Evolutionary conservation across 2,113 vertebrate species (phyloP), one percentile per base, ranked within the genome.

Genomic region (Hyaena hyaena): DNA sequence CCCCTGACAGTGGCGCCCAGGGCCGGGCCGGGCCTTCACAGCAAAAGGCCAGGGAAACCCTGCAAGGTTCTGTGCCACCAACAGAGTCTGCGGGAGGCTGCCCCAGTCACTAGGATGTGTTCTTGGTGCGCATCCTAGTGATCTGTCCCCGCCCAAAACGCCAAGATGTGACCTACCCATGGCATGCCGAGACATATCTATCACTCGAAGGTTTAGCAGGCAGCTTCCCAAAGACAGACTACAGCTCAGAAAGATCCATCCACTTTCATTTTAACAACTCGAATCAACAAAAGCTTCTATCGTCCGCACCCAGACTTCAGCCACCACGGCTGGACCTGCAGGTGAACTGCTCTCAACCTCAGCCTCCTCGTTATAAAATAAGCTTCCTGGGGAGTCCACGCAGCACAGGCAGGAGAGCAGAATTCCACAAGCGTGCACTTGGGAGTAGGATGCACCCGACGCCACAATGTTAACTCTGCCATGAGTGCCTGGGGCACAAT

Each of bases 131-230:
- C 39, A 39, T 39, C 39, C 39, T 39, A 39, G 39, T 39, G 39
- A 39, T 39, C 39, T 11, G 19, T 4, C 7, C 61, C 8, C 8
- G 17, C 14, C 43, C 71, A 1, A 55, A n/a, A 61, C 1, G 7
- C 69, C 26, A 33, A 35, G 50, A 7, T 1, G 0, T 43, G 10
- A 4, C 23, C 19, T 23, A 10, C 8, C 0, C 0, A 21, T 0
- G 7, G 68, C 21, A 31, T 28, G 28, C 33, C 19, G 6, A n/a
- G 24, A 35, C 9, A 0, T 3, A 43, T 6, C 24, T 7, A 4
- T 21, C 12, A 7, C 21, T 5, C 35, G 14, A 15, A 39, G 45
- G 65, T 4, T 28, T 24, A 17, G 31, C 58, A 74, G 74, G 14
- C 4, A 10, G 15, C 80, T n/a, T 79, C 43, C 80, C 45, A 19